phyloP scores from a whole-genome alignment of 1,140 invertebrate species.

The Nebria ingens region DNA sequence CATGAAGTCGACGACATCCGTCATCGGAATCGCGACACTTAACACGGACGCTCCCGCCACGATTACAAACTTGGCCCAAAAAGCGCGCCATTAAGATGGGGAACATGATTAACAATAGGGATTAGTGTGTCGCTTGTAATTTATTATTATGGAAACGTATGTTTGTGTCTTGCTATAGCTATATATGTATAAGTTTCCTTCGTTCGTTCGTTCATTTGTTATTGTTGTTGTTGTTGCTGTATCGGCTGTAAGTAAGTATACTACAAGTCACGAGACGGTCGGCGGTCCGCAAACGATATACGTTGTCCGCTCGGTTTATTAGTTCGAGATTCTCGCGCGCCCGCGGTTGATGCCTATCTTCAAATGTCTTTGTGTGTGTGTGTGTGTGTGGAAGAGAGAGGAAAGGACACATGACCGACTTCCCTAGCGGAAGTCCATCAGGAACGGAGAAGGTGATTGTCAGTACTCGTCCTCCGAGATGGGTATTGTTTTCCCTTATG shows the following conservation, averaged over 20 bases:
- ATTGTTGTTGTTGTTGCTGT: conserved; percentile 1
- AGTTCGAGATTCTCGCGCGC: not conserved
- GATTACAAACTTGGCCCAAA: conserved; percentile 12
- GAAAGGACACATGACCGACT: conserved; percentile 27
- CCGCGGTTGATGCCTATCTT: no score
- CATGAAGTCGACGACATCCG: conserved; percentile 14
- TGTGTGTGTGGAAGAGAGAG: no score
- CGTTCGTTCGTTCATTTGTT: no score
- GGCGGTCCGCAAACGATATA: not conserved
- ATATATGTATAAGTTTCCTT: no score
- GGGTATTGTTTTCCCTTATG: conserved; percentile 30
- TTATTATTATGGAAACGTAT: conserved; percentile 21
- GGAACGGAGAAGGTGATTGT: conserved; percentile 27
- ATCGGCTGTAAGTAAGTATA: not conserved
- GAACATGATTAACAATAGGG: conserved; percentile 22
- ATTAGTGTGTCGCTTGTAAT: conserved; percentile 20
- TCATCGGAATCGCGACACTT: conserved; percentile 20
- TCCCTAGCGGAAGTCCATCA: conserved; percentile 29
- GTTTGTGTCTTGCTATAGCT: conserved; percentile 13
- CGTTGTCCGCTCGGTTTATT: not conserved
- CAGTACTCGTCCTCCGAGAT: conserved; percentile 14
- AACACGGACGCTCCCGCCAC: conserved; percentile 6
- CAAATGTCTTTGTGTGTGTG: no score
- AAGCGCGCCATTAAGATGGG: conserved; percentile 10
- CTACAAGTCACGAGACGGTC: not conserved